Evolutionary conservation across 2,888 invertebrate genomes (phyloP), one percentile per base, ranked within the genome.

Genomic region (Caenorhabditis panamensis): DNA sequence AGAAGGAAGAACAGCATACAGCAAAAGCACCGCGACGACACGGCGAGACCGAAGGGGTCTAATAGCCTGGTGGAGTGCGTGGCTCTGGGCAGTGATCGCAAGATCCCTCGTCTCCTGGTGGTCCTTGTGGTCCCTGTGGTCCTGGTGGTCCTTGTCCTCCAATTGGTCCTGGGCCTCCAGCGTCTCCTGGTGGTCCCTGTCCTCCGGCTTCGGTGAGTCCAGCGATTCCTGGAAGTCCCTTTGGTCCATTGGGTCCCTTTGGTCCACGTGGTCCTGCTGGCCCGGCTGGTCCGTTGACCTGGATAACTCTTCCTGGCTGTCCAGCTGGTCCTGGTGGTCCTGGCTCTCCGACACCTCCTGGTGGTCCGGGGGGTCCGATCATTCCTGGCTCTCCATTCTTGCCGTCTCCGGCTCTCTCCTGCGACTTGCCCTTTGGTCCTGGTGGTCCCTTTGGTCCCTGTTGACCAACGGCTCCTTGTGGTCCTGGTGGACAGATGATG

Each of bases 1-100:
- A 56, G 64, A 73, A 62, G 62, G 59, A 54, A 67, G 66, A 66
- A 59, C 67, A 73, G 73, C 71, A 71, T 62, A 71, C 71, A 71
- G 47, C 78, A 66, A 66, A 58, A 68, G 59, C 79, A 73, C 71
- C 72, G 66, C 56, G 62, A 41, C 49, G 20, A 66, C 47, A 44
- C 73, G 73, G 73, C 73, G 73, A 66, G 73, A 69, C 68, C 68
- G 28, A 13, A 6, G 18, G n/a, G 61, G 67, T 71, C 80, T 88
- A 88, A 73, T 89, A 89, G 54, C 89, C 89, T 58, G 89, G 89
- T 71, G 89, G 89, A 47, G 89, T 89, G 53, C 89, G 84, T 44
- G 89, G 89, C 80, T 87, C 88, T 61, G 90, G 90, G 82, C 90
- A 90, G 80, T 90, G 90, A 62, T 89, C 90, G 88, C 90, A 90